Evolutionary conservation across 2,797 vertebrate genomes (phyloP), one percentile per base, ranked within the genome.

Genomic region (Rhinogobio ventralis): DNA sequence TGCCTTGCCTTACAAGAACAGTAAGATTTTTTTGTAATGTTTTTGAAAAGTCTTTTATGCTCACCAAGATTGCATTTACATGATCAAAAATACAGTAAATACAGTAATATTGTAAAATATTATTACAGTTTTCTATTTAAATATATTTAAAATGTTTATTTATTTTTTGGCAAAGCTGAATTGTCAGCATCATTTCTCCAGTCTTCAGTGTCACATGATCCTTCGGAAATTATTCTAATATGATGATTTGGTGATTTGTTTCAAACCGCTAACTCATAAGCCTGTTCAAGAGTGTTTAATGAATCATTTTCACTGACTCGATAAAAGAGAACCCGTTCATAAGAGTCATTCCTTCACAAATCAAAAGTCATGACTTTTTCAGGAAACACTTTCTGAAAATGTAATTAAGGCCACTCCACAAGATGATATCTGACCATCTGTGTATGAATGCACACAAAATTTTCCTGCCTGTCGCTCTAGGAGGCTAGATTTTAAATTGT

Each of bases 341-440:
- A 46, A 28, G 39, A 79, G 17, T 66, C 25, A 8, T 49, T 33
- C 15, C 7, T 49, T 9, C 42, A 25, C 19, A 17, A 64, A 66
- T 30, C 25, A 45, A 23, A n/a, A 23, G 6, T 55, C 49, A 15
- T 60, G 74, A 77, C 33, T 60, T 53, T n/a, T n/a, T n/a, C 42
- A 62, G 36, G 36, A 62, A 62, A 62, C 14, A 8, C 23, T 62
- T 8, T 49, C 60, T 30, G 60, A 49, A 46, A n/a, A 23, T 30
- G 39, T 66, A 72, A 72, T 72, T 46, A 33, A 49, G 25, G 42
- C 77, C 72, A 74, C 28, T 25, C 42, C 45, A 6, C 77, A 30
- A 33, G 25, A 64, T 78, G 36, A 78, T 78, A 64, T 30, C 25
- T 45, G 17, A 62, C 8, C 17, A 28, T 66, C 60, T 66, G 39